Evolutionary conservation across 92 coral and sea anemone species (phyloP).

Genomic region (Epizoanthus rinbou): DNA sequence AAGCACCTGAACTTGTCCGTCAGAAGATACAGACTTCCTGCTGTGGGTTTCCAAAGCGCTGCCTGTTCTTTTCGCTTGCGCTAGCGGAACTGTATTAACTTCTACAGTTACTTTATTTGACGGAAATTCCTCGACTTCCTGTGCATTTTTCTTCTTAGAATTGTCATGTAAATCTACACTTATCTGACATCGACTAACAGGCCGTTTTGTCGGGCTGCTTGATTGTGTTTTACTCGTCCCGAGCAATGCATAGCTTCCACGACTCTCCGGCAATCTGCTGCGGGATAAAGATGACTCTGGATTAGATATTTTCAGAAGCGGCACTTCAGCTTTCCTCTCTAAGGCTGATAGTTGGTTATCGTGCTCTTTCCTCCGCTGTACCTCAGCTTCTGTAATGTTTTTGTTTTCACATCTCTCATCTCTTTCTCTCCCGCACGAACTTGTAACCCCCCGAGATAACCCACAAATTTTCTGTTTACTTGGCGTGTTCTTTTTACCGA

Average conservation of each 20-base stretch:
- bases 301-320: neutral
- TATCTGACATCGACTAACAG: constrained; percentile 5
- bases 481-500: neutral
- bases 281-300: neutral
- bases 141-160: neutral
- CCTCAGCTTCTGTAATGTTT: too few relatives aligned
- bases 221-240: neutral
- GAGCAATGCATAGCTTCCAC: neutral
- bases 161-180: neutral
- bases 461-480: neutral
- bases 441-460: neutral
- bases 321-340: neutral
- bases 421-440: too few relatives aligned
- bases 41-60: neutral
- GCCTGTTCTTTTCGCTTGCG: neutral
- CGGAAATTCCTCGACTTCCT: neutral
- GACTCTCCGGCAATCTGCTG: neutral
- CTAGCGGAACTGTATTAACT: neutral
- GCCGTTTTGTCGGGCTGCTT: neutral
- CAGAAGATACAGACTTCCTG: neutral
- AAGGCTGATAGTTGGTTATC: too few relatives aligned
- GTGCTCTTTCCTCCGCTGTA: too few relatives aligned
- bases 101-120: neutral
- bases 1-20: constrained; percentile 53
- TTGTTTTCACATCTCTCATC: too few relatives aligned